Base-by-base conservation (phyloP, 1,140 invertebrate genomes). In the Tetragnatha versicolor region DNA sequence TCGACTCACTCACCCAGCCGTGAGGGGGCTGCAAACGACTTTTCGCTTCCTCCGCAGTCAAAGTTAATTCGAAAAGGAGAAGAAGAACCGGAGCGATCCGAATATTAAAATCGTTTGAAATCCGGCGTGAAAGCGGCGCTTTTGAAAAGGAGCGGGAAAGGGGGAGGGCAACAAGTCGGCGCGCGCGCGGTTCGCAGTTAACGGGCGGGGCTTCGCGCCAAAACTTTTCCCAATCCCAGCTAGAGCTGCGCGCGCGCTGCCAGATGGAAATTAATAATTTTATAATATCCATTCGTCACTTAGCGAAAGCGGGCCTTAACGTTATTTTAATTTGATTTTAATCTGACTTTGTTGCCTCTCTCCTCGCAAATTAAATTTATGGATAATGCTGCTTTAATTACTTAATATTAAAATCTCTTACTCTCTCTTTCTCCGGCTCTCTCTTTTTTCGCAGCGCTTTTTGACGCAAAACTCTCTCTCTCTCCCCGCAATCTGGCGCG, bases 271-370 rank as follows among this genome's bases (percentile, higher is more conserved):
- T 79, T 79, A 79, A 79, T 79, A 79, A 79, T 79, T 79, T 79
- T 79, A 79, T 79, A 79, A 79, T 79, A 79, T 79, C 76, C 76
- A 79, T 79, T 79, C 76, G 76, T 79, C 76, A 69, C 76, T 79
- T 79, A 68, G 31, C 49, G n/a, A n/a, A 79, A 60, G 65, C 49
- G 65, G n/a, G 22, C 69, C 60, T 55, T 79, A 79, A 79, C 76
- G 76, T 79, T 68, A 69, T 79, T 79, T 79, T 79, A 79, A 79
- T 79, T 79, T 79, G 76, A 79, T 79, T 79, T 79, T 79, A 79
- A 79, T 79, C 76, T 79, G 76, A 79, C 76, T 79, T 79, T 79
- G 76, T 79, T 79, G 76, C 63, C 76, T 47, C 35, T n/a, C n/a
- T n/a, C n/a, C n/a, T 68, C 76, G 65, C 76, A 79, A 79, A 79